Evolutionary conservation across 2,888 invertebrate genomes (phyloP), one percentile per base, ranked within the genome.

Genomic region (Papilio gigon): DNA sequence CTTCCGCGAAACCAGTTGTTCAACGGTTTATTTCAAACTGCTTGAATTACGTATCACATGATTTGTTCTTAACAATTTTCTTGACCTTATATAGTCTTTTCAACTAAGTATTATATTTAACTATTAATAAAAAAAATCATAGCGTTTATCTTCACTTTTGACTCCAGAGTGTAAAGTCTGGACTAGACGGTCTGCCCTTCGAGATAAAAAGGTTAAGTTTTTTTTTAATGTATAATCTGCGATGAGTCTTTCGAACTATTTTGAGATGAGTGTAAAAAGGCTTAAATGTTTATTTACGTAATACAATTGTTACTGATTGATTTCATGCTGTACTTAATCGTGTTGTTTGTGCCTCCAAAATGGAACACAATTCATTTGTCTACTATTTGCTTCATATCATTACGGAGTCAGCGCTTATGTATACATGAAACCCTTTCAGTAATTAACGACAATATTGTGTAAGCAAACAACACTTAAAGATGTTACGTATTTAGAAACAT

Each of bases 1-100:
- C 73, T 85, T 84, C 84, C 77, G 78, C 78, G 83, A 85, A 85
- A 76, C 70, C 71, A 67, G 74, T 74, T 77, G 77, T 76, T 74
- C 74, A 77, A 74, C 77, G 59, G 75, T 80, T 80, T 77, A 79
- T 79, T 81, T 77, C 71, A 80, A 80, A 80, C 78, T 73, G 65
- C 68, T 74, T 74, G 78, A 77, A 78, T 82, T 78, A 79, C 76
- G 73, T 68, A 70, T 68, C 67, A 65, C 65, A 37, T 59, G 64
- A 72, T 53, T 53, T 30, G 33, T 37, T 53, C 35, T 64, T 11
- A 56, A 17, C 30, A 56, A 27, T 56, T 30, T 30, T 56, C 53
- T 56, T 53, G 64, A 33, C 37, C 37, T 59, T 56, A 9, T 53
- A 47, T 4, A 22, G 12, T 12, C 47, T 12, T 22, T 47, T 22